A percentile compares a stretch with the other conserved stretches of the same genome.
These are phyloP conservation scores for Lagothrix lagotricha DNA, from an alignment of 2,797 vertebrate genomes.

Conservation along the genomic window DNA sequence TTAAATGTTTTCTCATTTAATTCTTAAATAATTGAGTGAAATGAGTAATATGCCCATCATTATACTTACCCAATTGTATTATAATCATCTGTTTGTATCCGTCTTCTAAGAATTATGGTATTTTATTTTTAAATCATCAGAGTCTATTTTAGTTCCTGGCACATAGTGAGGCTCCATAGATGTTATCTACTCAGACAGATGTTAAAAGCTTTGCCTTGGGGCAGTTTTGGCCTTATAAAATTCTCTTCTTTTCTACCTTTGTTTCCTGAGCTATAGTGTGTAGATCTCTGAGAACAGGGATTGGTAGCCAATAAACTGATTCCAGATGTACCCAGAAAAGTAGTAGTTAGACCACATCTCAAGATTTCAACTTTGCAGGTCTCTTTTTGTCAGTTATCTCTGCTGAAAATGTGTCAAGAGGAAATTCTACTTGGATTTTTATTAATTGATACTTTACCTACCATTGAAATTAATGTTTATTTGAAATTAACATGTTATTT, in stretches of 20 bases:
- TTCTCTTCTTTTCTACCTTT: constrained; percentile 14
- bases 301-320: background rate
- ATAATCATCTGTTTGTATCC: background rate
- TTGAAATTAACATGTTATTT: constrained; percentile 6
- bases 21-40: background rate
- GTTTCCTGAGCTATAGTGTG: background rate
- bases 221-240: background rate
- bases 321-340: background rate
- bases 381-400: constrained; percentile 17
- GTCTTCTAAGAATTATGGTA: background rate
- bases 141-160: constrained; percentile 17
- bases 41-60: background rate
- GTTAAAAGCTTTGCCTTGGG: background rate
- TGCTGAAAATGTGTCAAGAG: constrained; percentile 11
- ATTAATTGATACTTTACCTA: constrained; percentile 37
- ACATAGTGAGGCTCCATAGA: background rate
- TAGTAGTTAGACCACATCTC: background rate
- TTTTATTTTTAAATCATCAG: constrained; percentile 36
- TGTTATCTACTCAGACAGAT: background rate
- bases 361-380: background rate
- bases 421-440: constrained; percentile 37
- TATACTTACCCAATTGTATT: constrained; percentile 26
- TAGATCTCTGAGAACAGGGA: background rate
- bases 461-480: constrained; percentile 45
- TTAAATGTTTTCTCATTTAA: constrained; percentile 23